Evolutionary conservation across 2,797 vertebrate species (phyloP), one percentile per base, ranked within the genome.

Genomic region (Chaetophractus vellerosus): DNA sequence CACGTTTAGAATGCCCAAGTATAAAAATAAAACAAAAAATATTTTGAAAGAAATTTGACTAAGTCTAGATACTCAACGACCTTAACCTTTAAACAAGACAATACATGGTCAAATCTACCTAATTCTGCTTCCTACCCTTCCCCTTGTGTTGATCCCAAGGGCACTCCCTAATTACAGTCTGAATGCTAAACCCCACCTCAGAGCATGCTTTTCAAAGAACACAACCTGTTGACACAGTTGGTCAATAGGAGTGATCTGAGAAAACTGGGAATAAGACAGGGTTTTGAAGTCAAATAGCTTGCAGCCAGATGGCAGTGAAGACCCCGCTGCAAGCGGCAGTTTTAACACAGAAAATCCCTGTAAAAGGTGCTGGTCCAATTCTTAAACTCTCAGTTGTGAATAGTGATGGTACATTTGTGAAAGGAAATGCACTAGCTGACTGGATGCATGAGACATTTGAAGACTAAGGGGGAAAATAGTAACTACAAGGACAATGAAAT

Each of bases 11-110:
- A 59, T 21, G 24, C 15, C 75, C 12, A 75, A 75, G 41, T 52
- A 48, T 87, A 28, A 93, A 95, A 96, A 93, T 55, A 91, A 95
- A 91, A 78, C 48, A 78, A 74, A 92, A 74, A 84, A 78, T 36
- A 21, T 91, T 84, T 76, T 84, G 38, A 81, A 82, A 59, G 23
- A 68, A 80, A 50, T 68, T 14, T 78, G n/a, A 96, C n/a, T 38
- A 63, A 57, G 28, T 78, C 31, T 72, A 96, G 36, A 61, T 41
- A 52, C 23, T 52, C n/a, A 92, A 76, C 19, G 33, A 79, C 16
- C 12, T 50, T 68, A 2, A 64, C 23, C 2, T 45, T 28, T 14
- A 74, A 64, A 93, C n/a, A 89, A 87, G 80, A 76, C 19, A 90
- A 80, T 10, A 55, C 19, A 55, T 55, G 38, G 36, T 69, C 24